Evolutionary conservation across 2,797 vertebrate species (phyloP), one percentile per base, ranked within the genome.

Genomic region (Siniperca scherzeri): DNA sequence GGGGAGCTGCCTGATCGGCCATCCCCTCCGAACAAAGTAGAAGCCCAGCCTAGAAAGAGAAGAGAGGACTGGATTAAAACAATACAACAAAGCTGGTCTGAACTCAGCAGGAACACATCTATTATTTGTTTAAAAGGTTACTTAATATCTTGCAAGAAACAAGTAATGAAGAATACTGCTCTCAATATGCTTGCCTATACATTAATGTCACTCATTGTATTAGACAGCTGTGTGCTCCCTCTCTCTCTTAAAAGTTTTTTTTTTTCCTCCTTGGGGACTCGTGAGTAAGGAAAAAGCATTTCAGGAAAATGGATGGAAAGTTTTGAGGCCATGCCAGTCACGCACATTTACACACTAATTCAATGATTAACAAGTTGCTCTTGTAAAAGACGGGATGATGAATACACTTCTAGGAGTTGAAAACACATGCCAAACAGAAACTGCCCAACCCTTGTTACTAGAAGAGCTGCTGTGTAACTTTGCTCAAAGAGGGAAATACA

Each of bases 1-100:
- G 99, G 99, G 61, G 99, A 99, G 81, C 97, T 96, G 0, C 96
- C 91, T 1, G 93, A 92, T 38, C 94, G 93, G 17, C 93, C 69
- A 7, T 96, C 94, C 4, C 94, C 94, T n/a, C 90, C 92, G 9
- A 96, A 87, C 66, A 96, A 74, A 14, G 93, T 77, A 33, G 94
- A 93, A 10, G 88, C 89, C 92, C 96, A 93, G 66, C 95, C 96
- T 96, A 75, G 40, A 87, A 40, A 87, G 76, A 90, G n/a, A 78
- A 40, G 38, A 86, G 27, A 80, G n/a, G 40, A 70, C 64, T 7
- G n/a, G 57, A 80, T 89, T 83, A 74, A 55, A 56, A 87, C 44
- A 38, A 50, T 1, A 11, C 19, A 66, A 44, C 9, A 50, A n/a
- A 44, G 7, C 48, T 36, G 21, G 5, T 7, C 27, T 73, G 27